Evolutionary conservation across 2,888 invertebrate species (phyloP).

Genomic region (Balanococcus diminutus): DNA sequence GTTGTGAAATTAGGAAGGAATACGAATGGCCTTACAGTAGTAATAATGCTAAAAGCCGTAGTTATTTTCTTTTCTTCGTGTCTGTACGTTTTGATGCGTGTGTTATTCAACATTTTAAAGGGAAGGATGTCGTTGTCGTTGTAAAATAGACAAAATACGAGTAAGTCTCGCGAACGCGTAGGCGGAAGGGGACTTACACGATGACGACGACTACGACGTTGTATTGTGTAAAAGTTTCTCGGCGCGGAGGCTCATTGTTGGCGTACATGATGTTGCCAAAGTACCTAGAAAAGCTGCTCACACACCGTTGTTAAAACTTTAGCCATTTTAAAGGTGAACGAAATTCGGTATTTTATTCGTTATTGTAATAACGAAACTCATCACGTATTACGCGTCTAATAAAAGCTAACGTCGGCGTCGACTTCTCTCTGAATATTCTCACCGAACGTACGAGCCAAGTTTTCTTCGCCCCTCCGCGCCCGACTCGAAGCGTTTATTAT

Average conservation of each 20-base stretch:
- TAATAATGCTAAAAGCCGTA: conserved; percentile 36
- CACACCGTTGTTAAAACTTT: conserved; percentile 33
- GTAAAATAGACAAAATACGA: conserved; percentile 8
- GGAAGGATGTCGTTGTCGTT: conserved; percentile 9
- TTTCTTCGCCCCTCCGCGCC: neutral
- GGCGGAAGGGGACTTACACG: too few relatives aligned
- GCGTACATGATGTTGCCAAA: neutral
- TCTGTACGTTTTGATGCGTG: conserved; percentile 13
- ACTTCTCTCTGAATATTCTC: too few relatives aligned
- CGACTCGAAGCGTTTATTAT: neutral
- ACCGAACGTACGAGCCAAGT: too few relatives aligned
- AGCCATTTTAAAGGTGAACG: conserved; percentile 37
- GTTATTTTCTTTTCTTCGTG: conserved; percentile 32
- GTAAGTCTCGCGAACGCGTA: neutral
- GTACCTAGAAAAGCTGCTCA: neutral
- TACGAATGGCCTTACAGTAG: neutral
- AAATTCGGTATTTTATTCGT: conserved; percentile 31
- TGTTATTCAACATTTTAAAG: conserved; percentile 21
- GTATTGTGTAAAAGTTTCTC: neutral
- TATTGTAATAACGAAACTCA: conserved; percentile 27
- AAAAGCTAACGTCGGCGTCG: neutral
- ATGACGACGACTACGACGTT: neutral
- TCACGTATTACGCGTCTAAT: conserved; percentile 27
- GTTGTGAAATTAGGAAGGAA: neutral
- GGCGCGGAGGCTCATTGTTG: neutral